Evolutionary conservation across 1,140 invertebrate species (phyloP), one percentile per base, ranked within the genome.

Genomic region (Drosophila melanica): DNA sequence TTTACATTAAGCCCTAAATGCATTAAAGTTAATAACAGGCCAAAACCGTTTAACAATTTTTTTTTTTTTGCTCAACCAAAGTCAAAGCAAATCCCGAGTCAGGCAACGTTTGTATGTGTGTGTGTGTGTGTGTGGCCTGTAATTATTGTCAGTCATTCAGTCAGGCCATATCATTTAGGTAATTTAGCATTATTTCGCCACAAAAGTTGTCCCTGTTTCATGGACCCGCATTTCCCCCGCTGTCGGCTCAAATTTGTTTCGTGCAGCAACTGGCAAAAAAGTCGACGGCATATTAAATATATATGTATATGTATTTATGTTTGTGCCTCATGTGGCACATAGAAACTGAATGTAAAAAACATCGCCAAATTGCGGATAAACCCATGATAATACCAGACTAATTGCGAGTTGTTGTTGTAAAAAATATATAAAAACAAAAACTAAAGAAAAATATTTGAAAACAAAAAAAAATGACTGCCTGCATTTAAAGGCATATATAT

Each of bases 151-250:
- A 65, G 69, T 41, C 66, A 47, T 27, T 23, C 12, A 45, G 59
- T 71, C 69, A 59, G 65, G 39, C 66, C 53, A 69, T 57, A 45
- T 63, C 42, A 63, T 63, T 74, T 41, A 63, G 55, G 66, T 62
- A 57, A 69, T 69, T 74, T 69, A 69, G 39, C 58, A 74, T 74
- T 50, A 69, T 69, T 74, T 74, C 66, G 58, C 57, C 67, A 60
- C 54, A 73, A 65, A 67, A 67, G 69, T 73, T 55, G 20, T 54
- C 27, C 37, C 20, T 14, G 16, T 59, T 69, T 30, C 27, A 16
- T 37, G 39, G 14, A 18, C 11, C 47, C 12, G 14, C 14, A 30
- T 48, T 11, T 18, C n/a, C 20, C 33, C 8, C 37, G 54, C 39
- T 67, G 69, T 72, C 54, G 37, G 54, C 37, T 72, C 54, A 54